A percentile compares a stretch with the other conserved stretches of the same genome.
phyloP scores from a whole-genome alignment of 2,113 vertebrate species.

The Saccopteryx leptura region DNA sequence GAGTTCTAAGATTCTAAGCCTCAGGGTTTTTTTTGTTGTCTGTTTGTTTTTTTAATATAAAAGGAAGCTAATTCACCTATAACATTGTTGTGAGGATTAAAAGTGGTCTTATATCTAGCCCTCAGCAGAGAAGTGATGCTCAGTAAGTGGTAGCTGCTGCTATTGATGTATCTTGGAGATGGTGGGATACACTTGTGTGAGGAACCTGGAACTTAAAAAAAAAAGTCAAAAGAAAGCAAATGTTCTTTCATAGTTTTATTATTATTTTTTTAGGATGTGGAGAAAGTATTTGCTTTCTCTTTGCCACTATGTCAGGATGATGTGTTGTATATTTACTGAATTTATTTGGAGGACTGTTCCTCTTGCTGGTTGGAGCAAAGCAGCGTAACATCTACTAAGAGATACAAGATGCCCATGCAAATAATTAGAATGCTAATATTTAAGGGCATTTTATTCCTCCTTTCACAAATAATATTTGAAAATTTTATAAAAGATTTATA shows the following conservation, averaged over 20 bases:
- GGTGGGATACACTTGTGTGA: background rate
- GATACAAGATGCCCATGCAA: background rate
- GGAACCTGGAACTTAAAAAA: conserved; percentile 37
- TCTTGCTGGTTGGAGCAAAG: conserved; percentile 44
- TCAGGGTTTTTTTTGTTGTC: background rate
- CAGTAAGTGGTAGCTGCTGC: background rate
- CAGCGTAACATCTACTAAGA: conserved; percentile 32
- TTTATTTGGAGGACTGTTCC: conserved; percentile 55
- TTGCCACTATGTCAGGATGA: background rate
- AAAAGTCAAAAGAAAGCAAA: conserved; percentile 1
- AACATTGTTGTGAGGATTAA: background rate
- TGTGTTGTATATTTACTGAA: conserved; percentile 33
- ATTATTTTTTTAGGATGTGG: background rate
- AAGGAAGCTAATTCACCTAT: background rate
- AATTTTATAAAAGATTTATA: conserved; percentile 41
- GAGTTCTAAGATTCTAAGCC: conserved; percentile 19
- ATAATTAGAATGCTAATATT: conserved; percentile 50
- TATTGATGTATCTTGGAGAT: background rate
- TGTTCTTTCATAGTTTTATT: conserved; percentile 20
- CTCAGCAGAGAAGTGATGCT: background rate
- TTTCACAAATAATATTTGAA: conserved; percentile 1
- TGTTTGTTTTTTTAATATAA: background rate
- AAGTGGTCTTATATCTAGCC: background rate
- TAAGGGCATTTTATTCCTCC: conserved; percentile 22
- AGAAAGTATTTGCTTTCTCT: conserved; percentile 27